A percentile compares a stretch with the other conserved stretches of the same genome.
These are phyloP conservation scores for Adelges cooleyi DNA, from an alignment of 1,140 invertebrate species.

Conservation along the genomic window DNA sequence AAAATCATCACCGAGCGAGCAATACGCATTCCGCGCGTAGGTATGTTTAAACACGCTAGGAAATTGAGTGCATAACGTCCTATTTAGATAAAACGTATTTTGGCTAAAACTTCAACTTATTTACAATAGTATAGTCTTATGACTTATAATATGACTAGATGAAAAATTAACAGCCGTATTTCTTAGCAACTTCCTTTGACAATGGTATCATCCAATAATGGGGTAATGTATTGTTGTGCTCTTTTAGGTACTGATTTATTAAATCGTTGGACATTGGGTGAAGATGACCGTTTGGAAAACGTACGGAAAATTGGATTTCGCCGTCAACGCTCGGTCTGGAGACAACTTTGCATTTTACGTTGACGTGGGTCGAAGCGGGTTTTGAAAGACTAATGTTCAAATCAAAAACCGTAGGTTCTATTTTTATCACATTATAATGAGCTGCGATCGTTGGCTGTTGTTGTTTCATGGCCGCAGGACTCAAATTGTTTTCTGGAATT, in stretches of 20 bases:
- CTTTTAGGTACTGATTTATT: conserved; percentile 8
- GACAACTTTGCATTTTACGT: conserved; percentile 5
- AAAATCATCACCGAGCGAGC: too few relatives aligned
- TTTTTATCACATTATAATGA: conserved; percentile 1
- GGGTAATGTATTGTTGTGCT: not conserved
- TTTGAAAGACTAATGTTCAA: not conserved
- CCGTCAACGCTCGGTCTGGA: not conserved
- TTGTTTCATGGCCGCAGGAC: not conserved
- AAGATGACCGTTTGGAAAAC: not conserved
- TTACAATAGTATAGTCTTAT: too few relatives aligned
- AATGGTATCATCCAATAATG: conserved; percentile 6
- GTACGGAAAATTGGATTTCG: not conserved
- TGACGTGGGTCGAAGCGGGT: not conserved
- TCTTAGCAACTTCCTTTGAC: not conserved
- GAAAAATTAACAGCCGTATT: not conserved
- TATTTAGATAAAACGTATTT: too few relatives aligned
- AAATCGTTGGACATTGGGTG: not conserved
- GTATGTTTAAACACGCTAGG: too few relatives aligned
- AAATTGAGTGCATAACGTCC: too few relatives aligned
- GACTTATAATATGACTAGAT: too few relatives aligned
- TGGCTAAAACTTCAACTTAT: too few relatives aligned
- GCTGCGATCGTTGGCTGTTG: not conserved
- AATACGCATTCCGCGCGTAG: too few relatives aligned
- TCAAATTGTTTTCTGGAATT: conserved; percentile 1
- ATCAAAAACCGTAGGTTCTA: not conserved